Percentiles rank a stretch among this genome's conserved stretches.
Evolutionary conservation across 2,888 invertebrate species (phyloP).

Genomic region (Nematopogon swammerdamellus): DNA sequence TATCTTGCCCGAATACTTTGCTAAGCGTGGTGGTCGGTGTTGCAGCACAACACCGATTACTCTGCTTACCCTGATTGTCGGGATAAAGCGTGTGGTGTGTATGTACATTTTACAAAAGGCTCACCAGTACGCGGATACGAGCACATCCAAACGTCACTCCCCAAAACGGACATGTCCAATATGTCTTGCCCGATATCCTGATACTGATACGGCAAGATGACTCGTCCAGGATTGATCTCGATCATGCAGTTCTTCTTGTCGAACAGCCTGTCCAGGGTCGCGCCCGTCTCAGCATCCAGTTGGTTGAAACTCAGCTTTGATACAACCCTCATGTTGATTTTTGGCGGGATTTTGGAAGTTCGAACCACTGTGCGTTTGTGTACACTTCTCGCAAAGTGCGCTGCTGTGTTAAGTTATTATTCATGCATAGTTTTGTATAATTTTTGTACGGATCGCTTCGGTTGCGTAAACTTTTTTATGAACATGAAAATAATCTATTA

Average conservation of each 20-base stretch:
- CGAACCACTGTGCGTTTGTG: neutral
- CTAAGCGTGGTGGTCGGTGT: no score
- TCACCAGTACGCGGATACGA: constrained; percentile 88
- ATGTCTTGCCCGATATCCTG: constrained; percentile 67
- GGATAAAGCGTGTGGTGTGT: no score
- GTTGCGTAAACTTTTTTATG: neutral
- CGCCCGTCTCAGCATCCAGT: constrained; percentile 56
- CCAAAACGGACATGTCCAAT: constrained; percentile 65
- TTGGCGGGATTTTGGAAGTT: neutral
- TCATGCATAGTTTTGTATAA: no score
- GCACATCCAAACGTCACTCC: constrained; percentile 81
- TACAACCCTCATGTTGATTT: constrained; percentile 31
- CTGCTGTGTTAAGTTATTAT: neutral
- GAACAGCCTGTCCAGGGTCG: constrained; percentile 64
- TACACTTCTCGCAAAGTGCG: no score
- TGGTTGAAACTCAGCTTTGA: constrained; percentile 52
- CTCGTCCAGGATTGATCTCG: constrained; percentile 68
- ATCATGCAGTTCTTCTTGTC: constrained; percentile 67
- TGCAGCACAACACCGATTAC: no score
- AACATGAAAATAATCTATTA: neutral
- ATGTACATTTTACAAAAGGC: constrained; percentile 11
- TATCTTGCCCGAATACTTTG: no score
- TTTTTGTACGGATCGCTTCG: no score
- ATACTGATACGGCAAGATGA: constrained; percentile 68
- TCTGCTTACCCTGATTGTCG: no score